Base-by-base conservation (phyloP, 2,797 vertebrate species). In the Sebastes baramenuke region DNA sequence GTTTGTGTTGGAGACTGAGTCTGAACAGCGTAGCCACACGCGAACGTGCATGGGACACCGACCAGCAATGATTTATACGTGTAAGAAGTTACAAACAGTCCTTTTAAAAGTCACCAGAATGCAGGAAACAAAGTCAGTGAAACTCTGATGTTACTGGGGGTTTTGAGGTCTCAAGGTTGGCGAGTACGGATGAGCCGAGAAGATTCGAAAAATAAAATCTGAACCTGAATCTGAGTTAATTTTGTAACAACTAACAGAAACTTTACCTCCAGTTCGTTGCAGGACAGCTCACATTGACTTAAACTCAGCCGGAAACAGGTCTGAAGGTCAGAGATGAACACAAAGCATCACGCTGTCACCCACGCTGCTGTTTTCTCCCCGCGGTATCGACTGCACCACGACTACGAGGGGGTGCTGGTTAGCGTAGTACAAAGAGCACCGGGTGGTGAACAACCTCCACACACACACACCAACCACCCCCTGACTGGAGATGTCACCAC, bases 371-470 rank as follows among this genome's bases (percentile, higher is more conserved):
- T 38, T 38, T 38, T 13, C 36, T 38, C 13, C 72, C 62, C 30
- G 1, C 65, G 61, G 52, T 66, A 81, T n/a, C 55, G 24, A 55
- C 65, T 69, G 22, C 49, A 81, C 3, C 29, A 38, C 74, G 59
- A n/a, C 79, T 67, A 24, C n/a, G 2, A 81, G 25, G 60, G 65
- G 38, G 24, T 66, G 52, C 65, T 74, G 46, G 58, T 76, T 79
- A 67, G 29, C 4, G 4, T 62, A 70, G 25, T 70, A 75, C 8
- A 4, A 42, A 64, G 46, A 79, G 42, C 42, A 22, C 18, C 2
- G 1, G 30, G 36, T 2, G 10, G n/a, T 56, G n/a, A 71, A 66
- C 67, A 68, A 62, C 36, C 13, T 29, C 1, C 22, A 25, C 36
- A 49, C 55, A n/a, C 60, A 46, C 67, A 61, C 18, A 49, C 36